Base-by-base conservation (phyloP, 1,140 invertebrate genomes). In the Drosophila ogumai region DNA sequence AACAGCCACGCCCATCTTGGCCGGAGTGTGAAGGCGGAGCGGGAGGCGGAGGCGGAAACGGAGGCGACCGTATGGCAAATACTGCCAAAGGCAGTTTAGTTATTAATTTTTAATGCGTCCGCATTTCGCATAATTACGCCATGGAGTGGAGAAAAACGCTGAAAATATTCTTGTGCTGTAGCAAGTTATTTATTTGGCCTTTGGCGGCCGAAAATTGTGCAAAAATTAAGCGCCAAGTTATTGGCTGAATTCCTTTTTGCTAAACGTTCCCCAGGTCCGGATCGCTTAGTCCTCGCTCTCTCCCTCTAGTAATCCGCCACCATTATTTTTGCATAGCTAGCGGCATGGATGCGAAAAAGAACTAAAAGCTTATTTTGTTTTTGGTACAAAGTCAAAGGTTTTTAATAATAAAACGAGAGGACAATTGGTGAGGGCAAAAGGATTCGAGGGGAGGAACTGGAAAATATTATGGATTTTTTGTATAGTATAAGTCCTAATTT, bases 91-190 rank as follows among this genome's bases (percentile, higher is more conserved):
- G 74, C 74, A 76, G 74, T 76, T 76, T 76, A 76, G 72, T 76
- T 76, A 76, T 76, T 76, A 76, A 76, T 76, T 76, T 76, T 76
- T 76, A 75, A 76, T 76, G 74, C 74, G 74, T 75, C 74, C 73
- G 55, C 74, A 76, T 76, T 76, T 75, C 72, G 63, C 49, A 76
- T 76, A 76, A 76, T 76, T 76, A 72, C 68, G 66, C 68, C 43
- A 34, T 22, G 34, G 52, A 41, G 56, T 49, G 63, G 31, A 2
- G 31, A 36, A 56, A 49, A 58, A 38, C 65, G 55, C 60, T 66
- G 50, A 13, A 75, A 75, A 57, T 75, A 76, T 59, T 67, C 47
- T 61, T 52, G 55, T 68, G 65, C 72, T 55, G 44, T 61, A 55
- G 46, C 55, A 75, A 76, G 74, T 76, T 76, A 76, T 76, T 76